These are phyloP conservation scores for Heterodera schachtii DNA, from an alignment of 1,140 invertebrate genomes.

Conservation along the genomic window DNA sequence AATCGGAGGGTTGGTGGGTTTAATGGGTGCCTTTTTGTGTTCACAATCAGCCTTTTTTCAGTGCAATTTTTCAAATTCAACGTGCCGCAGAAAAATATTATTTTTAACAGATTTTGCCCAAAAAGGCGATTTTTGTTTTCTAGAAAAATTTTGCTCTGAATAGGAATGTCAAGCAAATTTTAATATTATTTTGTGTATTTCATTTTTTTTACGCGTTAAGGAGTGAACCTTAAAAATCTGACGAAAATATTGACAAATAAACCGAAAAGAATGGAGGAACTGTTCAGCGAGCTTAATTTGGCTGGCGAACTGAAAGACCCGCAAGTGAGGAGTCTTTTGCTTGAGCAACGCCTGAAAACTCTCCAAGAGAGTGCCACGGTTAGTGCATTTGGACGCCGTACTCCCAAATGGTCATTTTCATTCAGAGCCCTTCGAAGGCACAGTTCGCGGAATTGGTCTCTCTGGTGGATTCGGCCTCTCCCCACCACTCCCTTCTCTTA, in stretches of 20 bases:
- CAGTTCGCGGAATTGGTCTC: slow-evolving; percentile 19
- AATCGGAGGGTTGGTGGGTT: too few species aligned
- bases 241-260: slow-evolving; percentile 27
- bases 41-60: background rate
- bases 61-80: too few species aligned
- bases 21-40: background rate
- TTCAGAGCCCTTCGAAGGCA: slow-evolving; percentile 19
- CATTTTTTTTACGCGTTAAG: slow-evolving; percentile 25
- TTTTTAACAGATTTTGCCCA: too few species aligned
- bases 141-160: too few species aligned
- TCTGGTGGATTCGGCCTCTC: slow-evolving; percentile 36
- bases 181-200: background rate
- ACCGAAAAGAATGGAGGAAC: slow-evolving; percentile 27
- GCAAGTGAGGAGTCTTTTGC: slow-evolving; percentile 26
- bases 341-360: slow-evolving; percentile 38
- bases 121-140: too few species aligned
- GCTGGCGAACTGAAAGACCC: slow-evolving; percentile 25
- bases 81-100: too few species aligned
- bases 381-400: background rate
- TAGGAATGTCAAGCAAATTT: too few species aligned
- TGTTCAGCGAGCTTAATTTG: slow-evolving; percentile 33
- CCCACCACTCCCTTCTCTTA: slow-evolving; percentile 43
- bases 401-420: background rate
- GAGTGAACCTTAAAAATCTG: slow-evolving; percentile 21
- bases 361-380: slow-evolving; percentile 15